These are phyloP conservation scores for Gymnocypris eckloni DNA, from an alignment of 2,797 vertebrate species.

Conservation along the genomic window DNA sequence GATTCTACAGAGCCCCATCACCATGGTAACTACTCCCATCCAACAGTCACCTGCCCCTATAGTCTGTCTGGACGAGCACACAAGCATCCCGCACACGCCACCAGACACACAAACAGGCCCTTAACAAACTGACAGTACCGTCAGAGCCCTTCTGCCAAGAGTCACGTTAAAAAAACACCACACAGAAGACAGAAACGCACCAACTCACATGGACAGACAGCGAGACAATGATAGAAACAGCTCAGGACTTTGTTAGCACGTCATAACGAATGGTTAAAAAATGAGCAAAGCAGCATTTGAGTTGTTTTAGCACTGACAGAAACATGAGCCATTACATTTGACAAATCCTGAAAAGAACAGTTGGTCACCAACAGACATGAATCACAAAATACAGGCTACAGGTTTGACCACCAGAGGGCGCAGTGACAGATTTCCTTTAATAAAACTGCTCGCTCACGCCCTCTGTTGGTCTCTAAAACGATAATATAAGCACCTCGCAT, in stretches of 20 bases:
- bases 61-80: slow-evolving; percentile 32
- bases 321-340: slow-evolving; percentile 1
- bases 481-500: slow-evolving; percentile 16
- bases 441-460: slow-evolving; percentile 49
- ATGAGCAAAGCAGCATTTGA: slow-evolving; percentile 40
- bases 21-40: slow-evolving; percentile 62
- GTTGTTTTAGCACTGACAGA: neutral
- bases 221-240: slow-evolving; percentile 45
- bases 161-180: neutral
- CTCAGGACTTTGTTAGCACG: neutral
- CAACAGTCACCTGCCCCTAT: slow-evolving; percentile 37
- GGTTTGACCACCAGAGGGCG: slow-evolving; percentile 71
- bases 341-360: slow-evolving; percentile 21
- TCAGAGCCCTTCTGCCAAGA: slow-evolving; percentile 5
- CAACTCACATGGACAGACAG: neutral
- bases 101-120: slow-evolving; percentile 38
- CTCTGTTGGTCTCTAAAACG: slow-evolving; percentile 63
- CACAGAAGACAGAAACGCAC: slow-evolving; percentile 22
- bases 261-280: slow-evolving; percentile 38
- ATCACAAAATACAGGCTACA: slow-evolving; percentile 19
- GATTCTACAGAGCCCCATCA: slow-evolving; percentile 59
- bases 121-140: neutral
- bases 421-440: slow-evolving; percentile 48
- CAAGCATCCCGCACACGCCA: slow-evolving; percentile 35
- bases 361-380: neutral